Percentiles rank a stretch among this genome's conserved stretches.
phyloP scores from a whole-genome alignment of 2,888 invertebrate genomes.

The Drosophila sordidula region DNA sequence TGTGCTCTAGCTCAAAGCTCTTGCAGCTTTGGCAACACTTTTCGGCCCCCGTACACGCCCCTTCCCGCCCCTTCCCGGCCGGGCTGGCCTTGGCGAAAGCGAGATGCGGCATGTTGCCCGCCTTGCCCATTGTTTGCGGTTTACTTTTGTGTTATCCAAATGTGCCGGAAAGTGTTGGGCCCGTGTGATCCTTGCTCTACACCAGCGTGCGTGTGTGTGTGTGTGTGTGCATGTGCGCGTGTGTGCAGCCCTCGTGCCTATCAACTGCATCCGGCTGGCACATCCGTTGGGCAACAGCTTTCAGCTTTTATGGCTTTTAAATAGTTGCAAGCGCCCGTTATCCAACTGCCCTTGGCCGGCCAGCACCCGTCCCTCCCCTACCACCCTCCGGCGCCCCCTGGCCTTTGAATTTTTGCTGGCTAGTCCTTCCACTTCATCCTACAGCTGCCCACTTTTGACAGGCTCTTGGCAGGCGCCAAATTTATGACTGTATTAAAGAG shows the following conservation, averaged over 20 bases:
- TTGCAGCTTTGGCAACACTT: conserved; percentile 66
- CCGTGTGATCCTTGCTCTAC: conserved; percentile 40
- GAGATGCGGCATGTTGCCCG: conserved; percentile 20
- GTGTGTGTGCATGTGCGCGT: conserved; percentile 16
- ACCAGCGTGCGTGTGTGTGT: conserved; percentile 3
- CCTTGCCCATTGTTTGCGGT: conserved; percentile 66
- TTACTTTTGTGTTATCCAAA: conserved; percentile 68
- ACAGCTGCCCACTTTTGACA: conserved; percentile 54
- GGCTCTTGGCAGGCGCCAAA: conserved; percentile 63
- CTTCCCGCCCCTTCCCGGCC: neutral
- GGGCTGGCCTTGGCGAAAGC: no score
- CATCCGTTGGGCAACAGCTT: conserved; percentile 73
- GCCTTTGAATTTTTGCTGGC: neutral
- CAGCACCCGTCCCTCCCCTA: neutral
- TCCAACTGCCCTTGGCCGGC: conserved; percentile 3
- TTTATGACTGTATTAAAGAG: conserved; percentile 81
- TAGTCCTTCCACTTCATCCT: neutral
- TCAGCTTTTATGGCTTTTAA: conserved; percentile 80
- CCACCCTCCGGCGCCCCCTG: neutral
- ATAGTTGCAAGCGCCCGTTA: conserved; percentile 67
- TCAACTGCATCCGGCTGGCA: conserved; percentile 72
- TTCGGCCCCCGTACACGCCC: conserved; percentile 21
- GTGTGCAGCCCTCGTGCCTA: conserved; percentile 61
- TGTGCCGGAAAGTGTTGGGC: conserved; percentile 69
- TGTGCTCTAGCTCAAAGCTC: conserved; percentile 67